These are phyloP conservation scores for Ooceraea biroi DNA, from an alignment of 1,140 invertebrate genomes.

Conservation along the genomic window DNA sequence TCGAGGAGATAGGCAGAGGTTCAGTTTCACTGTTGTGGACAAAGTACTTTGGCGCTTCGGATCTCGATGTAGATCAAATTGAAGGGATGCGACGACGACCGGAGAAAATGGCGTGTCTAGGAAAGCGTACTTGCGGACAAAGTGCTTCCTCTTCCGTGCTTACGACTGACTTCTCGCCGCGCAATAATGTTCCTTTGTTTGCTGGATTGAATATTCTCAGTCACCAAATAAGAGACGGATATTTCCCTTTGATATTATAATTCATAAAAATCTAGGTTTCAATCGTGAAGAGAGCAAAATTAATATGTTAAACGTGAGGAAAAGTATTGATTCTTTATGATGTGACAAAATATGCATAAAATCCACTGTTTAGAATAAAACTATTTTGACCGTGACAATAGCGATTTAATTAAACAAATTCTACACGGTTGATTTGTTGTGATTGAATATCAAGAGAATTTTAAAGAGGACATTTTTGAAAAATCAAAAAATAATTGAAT, in stretches of 20 bases:
- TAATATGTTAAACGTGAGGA: background rate
- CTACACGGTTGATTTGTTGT: too few species aligned
- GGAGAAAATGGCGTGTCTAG: slow-evolving; percentile 34
- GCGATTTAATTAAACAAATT: too few species aligned
- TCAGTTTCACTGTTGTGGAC: slow-evolving; percentile 39
- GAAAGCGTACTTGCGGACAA: slow-evolving; percentile 46
- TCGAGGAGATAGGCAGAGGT: background rate
- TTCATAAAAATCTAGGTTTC: background rate
- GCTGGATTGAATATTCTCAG: background rate
- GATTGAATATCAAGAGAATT: background rate
- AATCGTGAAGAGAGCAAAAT: background rate
- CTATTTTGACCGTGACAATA: too few species aligned
- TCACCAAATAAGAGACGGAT: slow-evolving; percentile 22
- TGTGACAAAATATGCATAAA: background rate
- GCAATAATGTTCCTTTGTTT: slow-evolving; percentile 38
- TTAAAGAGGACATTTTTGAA: background rate
- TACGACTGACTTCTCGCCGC: slow-evolving; percentile 41
- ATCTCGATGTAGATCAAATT: slow-evolving; percentile 39
- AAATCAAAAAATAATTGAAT: background rate
- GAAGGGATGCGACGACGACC: slow-evolving; percentile 5
- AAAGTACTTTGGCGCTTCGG: slow-evolving; percentile 17
- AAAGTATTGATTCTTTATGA: background rate
- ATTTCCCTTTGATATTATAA: background rate
- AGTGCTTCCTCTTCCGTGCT: slow-evolving; percentile 32
- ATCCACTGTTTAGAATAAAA: too few species aligned